phyloP scores from a whole-genome alignment of 2,113 vertebrate species.

The Isichthys henryi region DNA sequence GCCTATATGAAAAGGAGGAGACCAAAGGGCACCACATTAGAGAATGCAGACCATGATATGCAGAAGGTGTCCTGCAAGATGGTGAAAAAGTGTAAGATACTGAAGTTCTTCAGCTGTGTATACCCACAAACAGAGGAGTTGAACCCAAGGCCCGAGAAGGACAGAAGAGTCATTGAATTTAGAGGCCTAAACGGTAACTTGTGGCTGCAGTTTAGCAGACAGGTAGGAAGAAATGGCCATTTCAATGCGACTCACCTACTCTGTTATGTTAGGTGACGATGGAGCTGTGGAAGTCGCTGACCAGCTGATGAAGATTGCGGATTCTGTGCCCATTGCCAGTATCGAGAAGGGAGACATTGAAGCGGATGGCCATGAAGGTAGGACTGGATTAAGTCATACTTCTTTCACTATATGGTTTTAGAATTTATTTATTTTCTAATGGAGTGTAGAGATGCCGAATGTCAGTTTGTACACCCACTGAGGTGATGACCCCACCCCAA shows the following conservation, averaged over 20 bases:
- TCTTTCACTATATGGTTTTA: background rate
- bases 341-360: conserved; percentile 4
- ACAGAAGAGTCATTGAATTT: background rate
- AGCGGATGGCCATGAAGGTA: conserved; percentile 26
- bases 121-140: conserved; percentile 9
- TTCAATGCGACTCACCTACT: background rate
- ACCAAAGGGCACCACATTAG: background rate
- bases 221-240: background rate
- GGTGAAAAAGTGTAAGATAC: background rate
- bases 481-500: background rate
- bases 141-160: background rate
- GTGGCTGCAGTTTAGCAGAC: too few species aligned
- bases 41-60: fast-evolving
- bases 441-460: background rate
- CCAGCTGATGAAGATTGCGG: conserved; percentile 36
- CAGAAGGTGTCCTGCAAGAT: conserved; percentile 21
- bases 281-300: background rate
- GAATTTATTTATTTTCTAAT: background rate
- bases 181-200: background rate
- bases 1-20: conserved; percentile 40
- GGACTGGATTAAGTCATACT: background rate
- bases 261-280: background rate
- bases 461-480: background rate
- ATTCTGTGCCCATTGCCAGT: conserved; percentile 33
- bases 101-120: conserved; percentile 35